Evolutionary conservation across 2,797 vertebrate species (phyloP).

Genomic region (Crocodylus rhombifer): DNA sequence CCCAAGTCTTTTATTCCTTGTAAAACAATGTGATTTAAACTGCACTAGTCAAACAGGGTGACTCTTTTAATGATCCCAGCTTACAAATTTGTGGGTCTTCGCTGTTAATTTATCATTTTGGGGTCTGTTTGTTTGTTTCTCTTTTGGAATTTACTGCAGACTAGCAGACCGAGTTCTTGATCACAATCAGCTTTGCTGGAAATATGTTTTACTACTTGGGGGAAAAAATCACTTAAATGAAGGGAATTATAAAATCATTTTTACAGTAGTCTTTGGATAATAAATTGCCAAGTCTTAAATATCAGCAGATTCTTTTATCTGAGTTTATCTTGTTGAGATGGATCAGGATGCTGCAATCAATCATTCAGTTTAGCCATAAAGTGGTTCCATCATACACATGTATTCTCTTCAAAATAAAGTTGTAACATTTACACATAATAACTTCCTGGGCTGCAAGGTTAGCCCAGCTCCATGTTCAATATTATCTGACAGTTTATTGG

Average conservation of each 20-base stretch:
- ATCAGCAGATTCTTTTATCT: conserved; percentile 81
- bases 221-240: conserved; percentile 57
- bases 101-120: neutral
- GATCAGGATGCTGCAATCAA: conserved; percentile 72
- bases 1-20: neutral
- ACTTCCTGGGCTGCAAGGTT: conserved; percentile 73
- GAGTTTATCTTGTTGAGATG: conserved; percentile 79
- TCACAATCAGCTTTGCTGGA: conserved; percentile 38
- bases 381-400: conserved; percentile 75
- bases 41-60: neutral
- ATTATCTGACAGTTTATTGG: conserved; percentile 79
- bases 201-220: conserved; percentile 54
- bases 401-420: conserved; percentile 80
- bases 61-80: neutral
- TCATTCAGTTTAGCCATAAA: conserved; percentile 76
- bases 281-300: conserved; percentile 79
- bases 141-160: conserved; percentile 40
- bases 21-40: neutral
- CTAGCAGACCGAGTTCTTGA: neutral
- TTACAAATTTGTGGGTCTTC: neutral
- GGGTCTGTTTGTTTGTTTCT: neutral
- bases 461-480: conserved; percentile 70
- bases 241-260: conserved; percentile 77
- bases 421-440: conserved; percentile 79
- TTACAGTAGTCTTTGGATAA: conserved; percentile 74